These are phyloP conservation scores for Allygus modestus DNA, from an alignment of 2,888 invertebrate genomes.

Conservation along the genomic window DNA sequence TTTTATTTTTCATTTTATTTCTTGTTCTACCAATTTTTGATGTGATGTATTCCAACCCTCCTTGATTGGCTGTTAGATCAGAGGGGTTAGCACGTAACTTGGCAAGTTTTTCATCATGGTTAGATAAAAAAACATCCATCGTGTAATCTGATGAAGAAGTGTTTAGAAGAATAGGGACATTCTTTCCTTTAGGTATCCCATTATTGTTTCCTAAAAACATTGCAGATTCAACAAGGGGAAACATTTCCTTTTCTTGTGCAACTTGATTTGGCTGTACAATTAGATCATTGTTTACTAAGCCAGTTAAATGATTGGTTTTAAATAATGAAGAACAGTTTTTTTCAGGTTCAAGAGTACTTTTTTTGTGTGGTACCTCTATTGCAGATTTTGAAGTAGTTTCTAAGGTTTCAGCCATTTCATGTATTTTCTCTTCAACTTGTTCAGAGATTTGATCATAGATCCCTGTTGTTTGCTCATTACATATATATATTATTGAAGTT, in stretches of 20 bases:
- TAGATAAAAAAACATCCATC: background rate
- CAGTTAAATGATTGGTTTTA: background rate
- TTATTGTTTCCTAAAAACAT: conserved; percentile 6
- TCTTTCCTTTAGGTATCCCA: background rate
- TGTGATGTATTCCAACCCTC: background rate
- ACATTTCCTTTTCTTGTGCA: background rate
- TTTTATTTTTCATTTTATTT: background rate
- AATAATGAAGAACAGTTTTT: background rate
- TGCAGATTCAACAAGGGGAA: conserved; percentile 5
- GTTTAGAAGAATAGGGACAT: background rate
- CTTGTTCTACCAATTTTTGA: background rate
- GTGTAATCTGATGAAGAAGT: background rate
- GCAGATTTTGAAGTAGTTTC: background rate
- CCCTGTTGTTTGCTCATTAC: background rate
- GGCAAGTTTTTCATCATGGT: background rate
- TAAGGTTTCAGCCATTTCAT: background rate
- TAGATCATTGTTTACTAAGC: background rate
- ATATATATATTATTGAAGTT: conserved; percentile 4
- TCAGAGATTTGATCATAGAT: background rate
- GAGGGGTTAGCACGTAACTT: background rate
- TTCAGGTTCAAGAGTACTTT: conserved; percentile 8
- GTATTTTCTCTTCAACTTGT: background rate
- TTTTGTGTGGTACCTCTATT: background rate
- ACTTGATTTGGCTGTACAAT: background rate
- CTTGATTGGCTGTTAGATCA: background rate